phyloP scores from a whole-genome alignment of 2,888 invertebrate species.

The Aromia moschata region DNA sequence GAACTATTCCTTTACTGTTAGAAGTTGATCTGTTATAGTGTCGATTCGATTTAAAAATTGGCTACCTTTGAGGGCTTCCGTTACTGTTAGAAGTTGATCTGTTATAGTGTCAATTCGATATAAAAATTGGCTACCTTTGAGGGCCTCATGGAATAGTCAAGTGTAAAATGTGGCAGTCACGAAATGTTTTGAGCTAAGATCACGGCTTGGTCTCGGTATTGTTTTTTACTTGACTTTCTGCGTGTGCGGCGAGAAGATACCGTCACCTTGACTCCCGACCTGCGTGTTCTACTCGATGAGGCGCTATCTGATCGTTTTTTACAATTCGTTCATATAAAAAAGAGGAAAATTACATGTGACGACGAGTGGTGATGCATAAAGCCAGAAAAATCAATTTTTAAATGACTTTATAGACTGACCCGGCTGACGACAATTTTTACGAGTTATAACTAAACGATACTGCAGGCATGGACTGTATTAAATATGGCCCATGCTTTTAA shows the following conservation, averaged over 20 bases:
- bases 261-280: too few relatives aligned
- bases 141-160: background rate
- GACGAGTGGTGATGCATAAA: constrained; percentile 55
- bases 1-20: too few relatives aligned
- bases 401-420: constrained; percentile 60
- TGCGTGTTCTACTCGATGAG: background rate
- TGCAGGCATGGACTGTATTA: constrained; percentile 23
- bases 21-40: too few relatives aligned
- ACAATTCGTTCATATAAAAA: constrained; percentile 13
- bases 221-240: too few relatives aligned
- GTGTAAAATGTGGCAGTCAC: background rate
- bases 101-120: too few relatives aligned
- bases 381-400: constrained; percentile 47
- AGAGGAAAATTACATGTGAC: constrained; percentile 36
- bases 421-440: constrained; percentile 58
- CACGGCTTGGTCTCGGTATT: too few relatives aligned
- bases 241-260: too few relatives aligned
- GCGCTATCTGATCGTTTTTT: constrained; percentile 14
- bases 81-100: too few relatives aligned
- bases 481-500: constrained; percentile 20
- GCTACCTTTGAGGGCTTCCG: too few relatives aligned
- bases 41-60: background rate
- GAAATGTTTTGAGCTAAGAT: too few relatives aligned
- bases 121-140: background rate
- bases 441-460: constrained; percentile 34